phyloP scores from a whole-genome alignment of 2,797 vertebrate species.

The Smutsia gigantea region DNA sequence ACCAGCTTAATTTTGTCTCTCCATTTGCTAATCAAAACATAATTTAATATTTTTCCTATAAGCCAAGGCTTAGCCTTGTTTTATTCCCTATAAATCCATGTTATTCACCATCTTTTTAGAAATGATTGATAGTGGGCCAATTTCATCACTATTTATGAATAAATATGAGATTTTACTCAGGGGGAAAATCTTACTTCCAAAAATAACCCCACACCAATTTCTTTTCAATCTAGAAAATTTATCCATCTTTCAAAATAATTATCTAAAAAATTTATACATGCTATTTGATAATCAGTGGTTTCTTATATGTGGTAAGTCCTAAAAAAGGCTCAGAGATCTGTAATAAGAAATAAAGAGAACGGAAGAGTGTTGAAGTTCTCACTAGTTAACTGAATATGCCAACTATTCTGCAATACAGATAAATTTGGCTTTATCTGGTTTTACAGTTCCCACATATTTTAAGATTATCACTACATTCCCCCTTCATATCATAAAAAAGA shows the following conservation, averaged over 20 bases:
- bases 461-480: background rate
- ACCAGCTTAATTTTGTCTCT: background rate
- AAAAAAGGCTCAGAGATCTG: background rate
- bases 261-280: conserved; percentile 7
- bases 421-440: conserved; percentile 37
- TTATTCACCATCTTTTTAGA: background rate
- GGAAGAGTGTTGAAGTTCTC: background rate
- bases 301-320: background rate
- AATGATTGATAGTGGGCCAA: background rate
- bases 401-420: conserved; percentile 20
- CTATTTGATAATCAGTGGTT: background rate
- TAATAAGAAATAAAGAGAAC: background rate
- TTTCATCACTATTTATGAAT: background rate
- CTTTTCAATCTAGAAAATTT: conserved; percentile 25
- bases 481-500: conserved; percentile 6
- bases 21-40: background rate
- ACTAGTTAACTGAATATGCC: conserved; percentile 13
- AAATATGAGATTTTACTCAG: background rate
- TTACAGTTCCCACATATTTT: conserved; percentile 29
- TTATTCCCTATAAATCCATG: background rate
- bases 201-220: background rate
- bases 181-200: background rate
- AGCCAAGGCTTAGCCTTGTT: background rate
- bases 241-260: background rate
- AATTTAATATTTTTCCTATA: background rate